Conservation (phyloP, 2,113 vertebrate species). For the Rynchops niger region DNA sequence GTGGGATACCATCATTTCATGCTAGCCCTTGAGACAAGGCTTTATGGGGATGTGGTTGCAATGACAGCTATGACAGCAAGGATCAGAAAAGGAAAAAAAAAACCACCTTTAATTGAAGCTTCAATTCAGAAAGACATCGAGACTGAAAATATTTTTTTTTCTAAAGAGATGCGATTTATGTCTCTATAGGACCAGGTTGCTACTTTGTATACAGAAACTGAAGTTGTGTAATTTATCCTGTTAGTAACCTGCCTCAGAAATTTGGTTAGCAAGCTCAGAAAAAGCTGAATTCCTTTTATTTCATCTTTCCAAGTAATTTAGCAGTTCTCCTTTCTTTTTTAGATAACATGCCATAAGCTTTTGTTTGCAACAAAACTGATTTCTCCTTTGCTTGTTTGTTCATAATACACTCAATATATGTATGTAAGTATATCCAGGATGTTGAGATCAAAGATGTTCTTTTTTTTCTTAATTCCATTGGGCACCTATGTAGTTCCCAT, state of each 20-base stretch:
- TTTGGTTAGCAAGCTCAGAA: neutral
- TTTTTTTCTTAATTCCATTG: neutral
- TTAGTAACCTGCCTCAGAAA: neutral
- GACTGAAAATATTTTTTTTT: neutral
- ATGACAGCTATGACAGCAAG: neutral
- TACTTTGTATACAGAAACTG: neutral
- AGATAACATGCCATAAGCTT: neutral
- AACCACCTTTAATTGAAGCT: neutral
- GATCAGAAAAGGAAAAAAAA: neutral
- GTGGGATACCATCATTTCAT: neutral
- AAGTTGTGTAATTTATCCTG: neutral
- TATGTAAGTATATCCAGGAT: neutral
- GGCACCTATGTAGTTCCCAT: neutral
- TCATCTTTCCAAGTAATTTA: neutral
- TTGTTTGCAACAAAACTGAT: neutral
- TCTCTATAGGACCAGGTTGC: neutral
- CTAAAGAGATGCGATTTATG: neutral
- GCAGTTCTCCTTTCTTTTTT: neutral
- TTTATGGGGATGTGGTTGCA: neutral
- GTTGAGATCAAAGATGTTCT: neutral
- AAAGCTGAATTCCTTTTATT: neutral
- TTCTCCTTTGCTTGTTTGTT: neutral
- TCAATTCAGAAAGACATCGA: neutral
- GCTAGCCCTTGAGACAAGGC: neutral
- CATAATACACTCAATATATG: neutral